A percentile compares a stretch with the other conserved stretches of the same genome.
Conservation (phyloP, 2,888 invertebrate species). For the Sceliomorpha sp. region DNA sequence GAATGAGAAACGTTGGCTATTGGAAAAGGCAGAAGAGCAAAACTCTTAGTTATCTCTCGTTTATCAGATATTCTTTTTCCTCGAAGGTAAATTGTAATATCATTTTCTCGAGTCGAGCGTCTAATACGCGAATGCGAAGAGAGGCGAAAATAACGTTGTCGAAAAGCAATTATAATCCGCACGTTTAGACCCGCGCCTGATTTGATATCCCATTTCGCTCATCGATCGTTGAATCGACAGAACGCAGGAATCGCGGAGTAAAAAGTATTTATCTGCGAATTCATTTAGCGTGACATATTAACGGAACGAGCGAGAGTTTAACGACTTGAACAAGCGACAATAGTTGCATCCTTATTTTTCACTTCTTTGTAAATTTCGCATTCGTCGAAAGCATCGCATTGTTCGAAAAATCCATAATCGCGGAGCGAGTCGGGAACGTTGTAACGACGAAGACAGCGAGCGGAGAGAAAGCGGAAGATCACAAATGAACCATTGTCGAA, state of each 20-base stretch:
- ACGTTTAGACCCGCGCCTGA: no score
- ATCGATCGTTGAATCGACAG: no score
- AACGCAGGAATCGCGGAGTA: background rate
- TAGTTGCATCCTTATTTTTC: slow-evolving; percentile 6
- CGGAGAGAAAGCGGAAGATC: slow-evolving; percentile 30
- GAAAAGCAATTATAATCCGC: no score
- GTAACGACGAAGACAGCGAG: slow-evolving; percentile 4
- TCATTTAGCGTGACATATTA: no score
- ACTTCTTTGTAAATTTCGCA: slow-evolving; percentile 8
- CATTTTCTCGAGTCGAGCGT: no score
- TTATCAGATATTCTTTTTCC: no score
- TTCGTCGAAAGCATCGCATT: slow-evolving; percentile 9
- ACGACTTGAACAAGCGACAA: slow-evolving; percentile 12
- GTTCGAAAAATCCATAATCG: slow-evolving; percentile 40
- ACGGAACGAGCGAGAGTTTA: no score
- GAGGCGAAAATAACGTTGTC: no score
- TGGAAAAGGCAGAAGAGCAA: background rate
- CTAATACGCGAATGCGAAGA: no score
- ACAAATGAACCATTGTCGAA: slow-evolving; percentile 52
- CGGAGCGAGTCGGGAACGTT: slow-evolving; percentile 5
- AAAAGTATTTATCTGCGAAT: no score
- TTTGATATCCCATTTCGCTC: no score
- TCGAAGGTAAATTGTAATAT: no score
- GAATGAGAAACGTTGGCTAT: slow-evolving; percentile 8
- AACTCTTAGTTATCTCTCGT: background rate